phyloP scores from a whole-genome alignment of 2,888 invertebrate species.

The Trachelus stipa region DNA sequence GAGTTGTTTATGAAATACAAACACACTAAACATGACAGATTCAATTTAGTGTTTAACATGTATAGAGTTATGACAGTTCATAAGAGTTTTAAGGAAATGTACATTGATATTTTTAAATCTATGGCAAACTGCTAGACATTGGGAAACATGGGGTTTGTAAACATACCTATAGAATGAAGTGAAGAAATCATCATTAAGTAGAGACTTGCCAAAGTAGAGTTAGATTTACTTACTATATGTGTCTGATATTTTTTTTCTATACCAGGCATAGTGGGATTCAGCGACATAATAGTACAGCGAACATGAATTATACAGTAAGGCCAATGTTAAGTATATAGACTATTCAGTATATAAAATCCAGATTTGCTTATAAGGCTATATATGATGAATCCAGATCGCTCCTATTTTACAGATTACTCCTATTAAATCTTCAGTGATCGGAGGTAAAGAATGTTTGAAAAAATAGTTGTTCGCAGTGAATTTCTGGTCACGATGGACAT shows the following conservation, averaged over 20 bases:
- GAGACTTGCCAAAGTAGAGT: neutral
- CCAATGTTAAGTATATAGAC: neutral
- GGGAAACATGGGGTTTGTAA: neutral
- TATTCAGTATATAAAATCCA: neutral
- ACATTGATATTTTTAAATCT: neutral
- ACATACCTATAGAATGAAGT: neutral
- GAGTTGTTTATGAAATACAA: neutral
- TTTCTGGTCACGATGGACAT: neutral
- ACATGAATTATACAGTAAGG: neutral
- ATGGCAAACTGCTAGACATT: neutral
- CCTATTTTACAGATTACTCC: neutral
- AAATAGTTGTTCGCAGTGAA: neutral
- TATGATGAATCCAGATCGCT: neutral
- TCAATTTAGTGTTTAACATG: neutral
- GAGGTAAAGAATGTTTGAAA: neutral
- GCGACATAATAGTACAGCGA: neutral
- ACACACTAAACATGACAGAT: neutral
- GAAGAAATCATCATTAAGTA: neutral
- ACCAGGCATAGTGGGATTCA: neutral
- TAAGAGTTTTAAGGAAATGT: neutral
- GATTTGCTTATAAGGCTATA: neutral
- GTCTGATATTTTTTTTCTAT: neutral
- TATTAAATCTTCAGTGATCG: neutral
- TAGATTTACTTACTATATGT: neutral
- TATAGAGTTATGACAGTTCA: neutral